Conservation (phyloP, 1,140 invertebrate species). For the Drosophila nannoptera region DNA sequence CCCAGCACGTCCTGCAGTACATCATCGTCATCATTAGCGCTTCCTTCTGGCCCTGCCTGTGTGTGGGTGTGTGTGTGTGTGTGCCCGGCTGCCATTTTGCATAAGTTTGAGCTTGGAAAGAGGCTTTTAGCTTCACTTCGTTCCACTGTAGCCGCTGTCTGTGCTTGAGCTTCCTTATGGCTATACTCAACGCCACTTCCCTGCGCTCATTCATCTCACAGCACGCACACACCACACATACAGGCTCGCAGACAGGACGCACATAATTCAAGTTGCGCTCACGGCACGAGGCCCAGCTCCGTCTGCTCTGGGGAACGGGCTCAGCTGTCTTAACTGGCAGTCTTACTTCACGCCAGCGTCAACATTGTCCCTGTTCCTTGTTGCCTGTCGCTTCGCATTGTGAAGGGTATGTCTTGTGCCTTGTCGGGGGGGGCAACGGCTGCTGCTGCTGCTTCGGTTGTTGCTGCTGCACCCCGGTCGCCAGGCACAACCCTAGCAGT, state of each 20-base stretch:
- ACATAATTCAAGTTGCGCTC: conserved; percentile 73
- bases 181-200: conserved; percentile 75
- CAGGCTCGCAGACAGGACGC: conserved; percentile 53
- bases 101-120: conserved; percentile 43
- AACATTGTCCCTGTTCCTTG: conserved; percentile 24
- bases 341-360: conserved; percentile 67
- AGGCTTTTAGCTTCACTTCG: conserved; percentile 30
- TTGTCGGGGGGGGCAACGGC: conserved; percentile 6
- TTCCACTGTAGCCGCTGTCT: conserved; percentile 44
- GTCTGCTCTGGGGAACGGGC: conserved; percentile 50
- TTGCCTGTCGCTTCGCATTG: conserved; percentile 42
- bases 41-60: conserved; percentile 45
- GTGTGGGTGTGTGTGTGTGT: not conserved
- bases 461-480: conserved; percentile 39
- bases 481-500: conserved; percentile 28
- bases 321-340: conserved; percentile 74
- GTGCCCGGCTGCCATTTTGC: conserved; percentile 44
- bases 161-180: conserved; percentile 72
- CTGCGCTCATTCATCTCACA: conserved; percentile 69
- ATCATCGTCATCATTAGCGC: conserved; percentile 75
- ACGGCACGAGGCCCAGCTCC: conserved; percentile 60
- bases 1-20: conserved; percentile 73
- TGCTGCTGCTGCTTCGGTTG: conserved; percentile 11
- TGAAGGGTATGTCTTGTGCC: conserved; percentile 18
- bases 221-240: conserved; percentile 41